Conservation (phyloP, 1,140 invertebrate genomes). For the Drosophila lini region DNA sequence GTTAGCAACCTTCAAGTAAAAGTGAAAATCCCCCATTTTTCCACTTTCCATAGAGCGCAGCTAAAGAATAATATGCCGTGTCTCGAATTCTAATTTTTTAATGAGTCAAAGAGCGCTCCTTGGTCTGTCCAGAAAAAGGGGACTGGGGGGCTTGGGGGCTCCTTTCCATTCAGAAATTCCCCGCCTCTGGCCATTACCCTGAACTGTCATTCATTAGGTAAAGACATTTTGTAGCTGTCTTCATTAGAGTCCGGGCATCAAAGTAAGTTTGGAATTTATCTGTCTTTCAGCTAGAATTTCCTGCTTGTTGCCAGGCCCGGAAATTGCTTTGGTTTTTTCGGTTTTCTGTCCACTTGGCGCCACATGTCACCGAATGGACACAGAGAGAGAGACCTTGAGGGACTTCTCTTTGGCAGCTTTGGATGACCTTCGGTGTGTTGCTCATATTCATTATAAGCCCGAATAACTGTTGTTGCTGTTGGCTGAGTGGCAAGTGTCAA, state of each 20-base stretch:
- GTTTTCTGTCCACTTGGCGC: conserved; percentile 52
- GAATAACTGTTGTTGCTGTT: conserved; percentile 78
- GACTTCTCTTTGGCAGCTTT: conserved; percentile 45
- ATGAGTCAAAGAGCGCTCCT: conserved; percentile 56
- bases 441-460: conserved; percentile 83
- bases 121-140: background rate
- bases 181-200: conserved; percentile 1
- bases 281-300: conserved; percentile 18
- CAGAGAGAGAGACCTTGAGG: conserved; percentile 46
- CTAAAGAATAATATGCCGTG: conserved; percentile 9
- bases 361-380: conserved; percentile 55
- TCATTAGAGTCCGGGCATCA: conserved; percentile 57
- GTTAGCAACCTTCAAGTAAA: background rate
- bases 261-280: conserved; percentile 40
- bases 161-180: conserved; percentile 12
- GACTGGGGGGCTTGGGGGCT: background rate
- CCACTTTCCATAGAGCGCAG: background rate
- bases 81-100: conserved; percentile 56
- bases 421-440: conserved; percentile 74
- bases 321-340: conserved; percentile 60
- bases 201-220: conserved; percentile 56
- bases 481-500: conserved; percentile 77
- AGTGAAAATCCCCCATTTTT: background rate
- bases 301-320: conserved; percentile 44
- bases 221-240: conserved; percentile 40